Conservation (phyloP, 2,888 invertebrate species). For the Aphodius granarius region DNA sequence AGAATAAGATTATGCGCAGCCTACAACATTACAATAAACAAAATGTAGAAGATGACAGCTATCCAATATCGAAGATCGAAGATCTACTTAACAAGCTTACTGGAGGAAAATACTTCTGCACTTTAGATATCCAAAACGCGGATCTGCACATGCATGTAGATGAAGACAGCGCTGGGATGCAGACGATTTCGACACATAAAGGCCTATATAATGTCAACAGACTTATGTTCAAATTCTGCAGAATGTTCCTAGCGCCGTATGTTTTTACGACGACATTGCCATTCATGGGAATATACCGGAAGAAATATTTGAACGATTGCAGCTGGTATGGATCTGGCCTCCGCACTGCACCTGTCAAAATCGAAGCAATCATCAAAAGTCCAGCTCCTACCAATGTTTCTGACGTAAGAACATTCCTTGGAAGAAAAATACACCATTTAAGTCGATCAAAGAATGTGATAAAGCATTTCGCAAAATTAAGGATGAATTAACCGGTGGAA, state of each 20-base stretch:
- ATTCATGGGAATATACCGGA: constrained; percentile 33
- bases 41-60: constrained; percentile 31
- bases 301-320: constrained; percentile 23
- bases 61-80: constrained; percentile 42
- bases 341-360: constrained; percentile 13
- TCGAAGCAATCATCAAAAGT: constrained; percentile 28
- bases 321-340: constrained; percentile 27
- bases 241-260: constrained; percentile 37
- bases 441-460: too few relatives aligned
- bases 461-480: too few relatives aligned
- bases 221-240: constrained; percentile 40
- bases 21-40: constrained; percentile 37
- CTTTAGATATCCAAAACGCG: constrained; percentile 29
- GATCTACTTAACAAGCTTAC: constrained; percentile 30
- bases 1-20: constrained; percentile 7
- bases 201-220: constrained; percentile 40
- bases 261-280: constrained; percentile 43
- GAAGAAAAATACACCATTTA: background rate
- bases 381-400: constrained; percentile 24
- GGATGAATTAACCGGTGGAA: too few relatives aligned
- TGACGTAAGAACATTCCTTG: constrained; percentile 29
- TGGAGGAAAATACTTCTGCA: constrained; percentile 29
- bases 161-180: constrained; percentile 29
- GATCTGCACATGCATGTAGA: constrained; percentile 33
- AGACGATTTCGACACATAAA: constrained; percentile 35